Evolutionary conservation across 2,888 invertebrate genomes (phyloP).

Genomic region (Idaea biselata): DNA sequence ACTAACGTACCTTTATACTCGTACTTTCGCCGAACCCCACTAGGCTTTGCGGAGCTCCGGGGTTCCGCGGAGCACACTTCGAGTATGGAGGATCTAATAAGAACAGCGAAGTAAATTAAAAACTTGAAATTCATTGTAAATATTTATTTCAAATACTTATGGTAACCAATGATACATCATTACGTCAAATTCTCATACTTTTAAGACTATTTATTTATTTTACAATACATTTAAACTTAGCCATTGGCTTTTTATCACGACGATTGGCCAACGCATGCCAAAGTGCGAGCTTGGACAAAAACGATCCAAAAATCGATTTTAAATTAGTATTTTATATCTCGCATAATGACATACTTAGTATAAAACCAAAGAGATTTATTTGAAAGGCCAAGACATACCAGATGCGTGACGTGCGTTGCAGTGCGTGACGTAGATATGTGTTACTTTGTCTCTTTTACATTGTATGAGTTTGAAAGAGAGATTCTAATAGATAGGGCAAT

Average conservation of each 20-base stretch:
- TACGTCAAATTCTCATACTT: slow-evolving; percentile 52
- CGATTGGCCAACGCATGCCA: slow-evolving; percentile 54
- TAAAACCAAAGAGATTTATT: slow-evolving; percentile 43
- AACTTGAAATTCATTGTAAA: slow-evolving; percentile 63
- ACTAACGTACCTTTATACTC: too few relatives aligned
- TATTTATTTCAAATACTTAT: slow-evolving; percentile 81
- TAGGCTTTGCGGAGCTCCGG: too few relatives aligned
- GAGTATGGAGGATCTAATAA: too few relatives aligned
- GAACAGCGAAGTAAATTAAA: slow-evolving; percentile 27
- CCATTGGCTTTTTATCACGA: slow-evolving; percentile 73
- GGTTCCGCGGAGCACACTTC: too few relatives aligned
- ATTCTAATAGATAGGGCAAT: too few relatives aligned
- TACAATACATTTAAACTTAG: slow-evolving; percentile 50
- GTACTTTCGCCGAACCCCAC: too few relatives aligned
- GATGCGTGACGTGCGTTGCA: slow-evolving; percentile 47
- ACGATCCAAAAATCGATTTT: slow-evolving; percentile 36
- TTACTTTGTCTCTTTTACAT: too few relatives aligned
- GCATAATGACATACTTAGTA: slow-evolving; percentile 58
- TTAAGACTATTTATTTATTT: slow-evolving; percentile 43
- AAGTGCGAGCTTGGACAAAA: slow-evolving; percentile 50
- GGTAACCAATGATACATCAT: slow-evolving; percentile 80
- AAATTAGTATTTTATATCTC: slow-evolving; percentile 35
- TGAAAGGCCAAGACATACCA: slow-evolving; percentile 24
- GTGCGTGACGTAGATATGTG: too few relatives aligned
- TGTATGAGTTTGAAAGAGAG: too few relatives aligned